These are phyloP conservation scores for Lagenorhynchus albirostris DNA, from an alignment of 2,113 vertebrate genomes.

Conservation along the genomic window DNA sequence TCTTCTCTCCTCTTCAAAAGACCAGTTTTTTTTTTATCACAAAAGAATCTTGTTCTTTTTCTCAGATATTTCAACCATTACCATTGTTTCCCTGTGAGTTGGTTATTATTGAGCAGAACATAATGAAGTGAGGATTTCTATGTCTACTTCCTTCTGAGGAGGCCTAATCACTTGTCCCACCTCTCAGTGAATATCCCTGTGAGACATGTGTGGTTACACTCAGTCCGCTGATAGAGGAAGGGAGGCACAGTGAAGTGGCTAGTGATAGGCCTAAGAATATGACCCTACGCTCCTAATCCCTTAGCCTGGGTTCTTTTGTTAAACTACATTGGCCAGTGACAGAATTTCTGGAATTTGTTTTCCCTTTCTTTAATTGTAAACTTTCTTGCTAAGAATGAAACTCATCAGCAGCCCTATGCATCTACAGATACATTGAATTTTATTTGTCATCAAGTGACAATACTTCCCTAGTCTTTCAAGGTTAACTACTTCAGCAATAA, in stretches of 20 bases:
- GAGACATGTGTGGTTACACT: slow-evolving; percentile 11
- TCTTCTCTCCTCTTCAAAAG: slow-evolving; percentile 49
- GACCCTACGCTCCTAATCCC: neutral
- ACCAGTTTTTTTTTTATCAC: neutral
- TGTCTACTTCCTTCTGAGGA: neutral
- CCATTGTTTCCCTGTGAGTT: slow-evolving; percentile 24
- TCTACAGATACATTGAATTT: neutral
- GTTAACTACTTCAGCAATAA: neutral
- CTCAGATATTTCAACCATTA: slow-evolving; percentile 43
- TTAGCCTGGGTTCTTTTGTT: neutral
- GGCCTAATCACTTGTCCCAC: slow-evolving; percentile 34
- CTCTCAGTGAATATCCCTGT: slow-evolving; percentile 3
- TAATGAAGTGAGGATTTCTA: slow-evolving; percentile 57
- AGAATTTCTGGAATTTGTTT: slow-evolving; percentile 4
- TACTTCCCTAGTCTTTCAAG: neutral
- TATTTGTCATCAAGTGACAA: neutral
- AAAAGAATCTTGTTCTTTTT: slow-evolving; percentile 42
- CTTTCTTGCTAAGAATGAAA: slow-evolving; percentile 24
- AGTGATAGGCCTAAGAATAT: neutral
- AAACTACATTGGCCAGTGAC: neutral
- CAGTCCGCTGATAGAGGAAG: neutral
- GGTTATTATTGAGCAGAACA: slow-evolving; percentile 35
- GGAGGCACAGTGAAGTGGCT: neutral
- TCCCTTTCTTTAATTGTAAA: neutral
- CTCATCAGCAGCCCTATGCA: neutral